Conservation (phyloP, 2,797 vertebrate species). For the Eulemur albifrons region DNA sequence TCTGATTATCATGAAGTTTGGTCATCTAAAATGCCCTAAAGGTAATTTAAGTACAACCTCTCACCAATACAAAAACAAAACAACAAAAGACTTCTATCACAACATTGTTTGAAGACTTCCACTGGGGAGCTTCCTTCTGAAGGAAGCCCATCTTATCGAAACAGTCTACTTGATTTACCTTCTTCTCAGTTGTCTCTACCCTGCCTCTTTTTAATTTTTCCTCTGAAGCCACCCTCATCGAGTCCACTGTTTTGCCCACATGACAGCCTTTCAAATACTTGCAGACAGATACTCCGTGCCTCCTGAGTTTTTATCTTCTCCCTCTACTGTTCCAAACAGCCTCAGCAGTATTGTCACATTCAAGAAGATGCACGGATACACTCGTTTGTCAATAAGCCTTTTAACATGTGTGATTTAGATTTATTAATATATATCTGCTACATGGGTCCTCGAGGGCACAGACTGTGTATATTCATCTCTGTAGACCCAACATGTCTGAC, state of each 20-base stretch:
- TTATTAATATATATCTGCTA: background rate
- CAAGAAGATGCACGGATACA: background rate
- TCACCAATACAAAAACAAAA: background rate
- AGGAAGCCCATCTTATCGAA: background rate
- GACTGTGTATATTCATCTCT: background rate
- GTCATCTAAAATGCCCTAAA: background rate
- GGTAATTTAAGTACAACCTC: background rate
- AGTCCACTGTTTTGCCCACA: background rate
- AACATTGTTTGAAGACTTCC: background rate
- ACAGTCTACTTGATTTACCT: background rate
- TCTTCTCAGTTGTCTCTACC: background rate
- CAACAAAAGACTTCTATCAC: background rate
- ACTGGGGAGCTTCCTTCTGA: background rate
- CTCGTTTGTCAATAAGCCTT: background rate
- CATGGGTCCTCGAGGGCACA: background rate
- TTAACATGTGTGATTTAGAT: background rate
- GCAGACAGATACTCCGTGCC: background rate
- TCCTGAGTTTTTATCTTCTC: background rate
- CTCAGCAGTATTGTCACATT: background rate
- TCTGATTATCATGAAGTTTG: background rate
- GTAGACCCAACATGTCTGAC: background rate
- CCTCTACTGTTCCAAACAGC: background rate
- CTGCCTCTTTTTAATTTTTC: background rate
- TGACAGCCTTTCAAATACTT: background rate
- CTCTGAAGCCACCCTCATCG: background rate